Conservation (phyloP, 2,888 invertebrate species). For the Mimas tiliae region DNA sequence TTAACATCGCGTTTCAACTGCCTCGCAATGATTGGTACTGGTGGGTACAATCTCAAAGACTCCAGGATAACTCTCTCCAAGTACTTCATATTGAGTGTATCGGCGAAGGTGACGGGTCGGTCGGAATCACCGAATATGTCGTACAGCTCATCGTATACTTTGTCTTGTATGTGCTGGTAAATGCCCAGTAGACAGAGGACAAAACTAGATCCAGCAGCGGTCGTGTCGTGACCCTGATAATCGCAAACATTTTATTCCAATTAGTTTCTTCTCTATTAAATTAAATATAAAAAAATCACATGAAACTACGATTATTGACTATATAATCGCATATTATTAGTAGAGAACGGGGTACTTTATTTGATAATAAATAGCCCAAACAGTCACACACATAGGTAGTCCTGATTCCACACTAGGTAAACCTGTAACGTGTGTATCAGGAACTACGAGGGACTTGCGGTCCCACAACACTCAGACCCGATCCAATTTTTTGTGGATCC, state of each 20-base stretch:
- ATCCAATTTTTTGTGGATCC: too few species aligned
- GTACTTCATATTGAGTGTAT: conserved; percentile 92
- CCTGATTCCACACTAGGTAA: too few species aligned
- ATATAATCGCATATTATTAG: too few species aligned
- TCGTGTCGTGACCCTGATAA: conserved; percentile 77
- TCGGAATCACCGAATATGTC: conserved; percentile 92
- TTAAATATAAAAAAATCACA: not conserved
- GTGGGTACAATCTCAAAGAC: conserved; percentile 91
- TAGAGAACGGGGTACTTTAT: too few species aligned
- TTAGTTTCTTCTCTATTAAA: not conserved
- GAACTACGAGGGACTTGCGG: too few species aligned
- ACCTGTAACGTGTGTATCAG: too few species aligned
- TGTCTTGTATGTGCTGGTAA: conserved; percentile 91
- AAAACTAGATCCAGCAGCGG: conserved; percentile 92
- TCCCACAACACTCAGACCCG: too few species aligned
- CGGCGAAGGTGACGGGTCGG: conserved; percentile 90
- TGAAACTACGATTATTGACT: too few species aligned
- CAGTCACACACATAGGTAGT: too few species aligned
- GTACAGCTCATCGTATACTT: conserved; percentile 89
- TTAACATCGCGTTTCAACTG: conserved; percentile 88
- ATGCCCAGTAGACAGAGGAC: conserved; percentile 92
- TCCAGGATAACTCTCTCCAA: conserved; percentile 92
- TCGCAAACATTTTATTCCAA: not conserved
- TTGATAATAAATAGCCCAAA: too few species aligned
- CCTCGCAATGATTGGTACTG: conserved; percentile 91